phyloP scores from a whole-genome alignment of 2,797 vertebrate genomes.

The Spatula clypeata region DNA sequence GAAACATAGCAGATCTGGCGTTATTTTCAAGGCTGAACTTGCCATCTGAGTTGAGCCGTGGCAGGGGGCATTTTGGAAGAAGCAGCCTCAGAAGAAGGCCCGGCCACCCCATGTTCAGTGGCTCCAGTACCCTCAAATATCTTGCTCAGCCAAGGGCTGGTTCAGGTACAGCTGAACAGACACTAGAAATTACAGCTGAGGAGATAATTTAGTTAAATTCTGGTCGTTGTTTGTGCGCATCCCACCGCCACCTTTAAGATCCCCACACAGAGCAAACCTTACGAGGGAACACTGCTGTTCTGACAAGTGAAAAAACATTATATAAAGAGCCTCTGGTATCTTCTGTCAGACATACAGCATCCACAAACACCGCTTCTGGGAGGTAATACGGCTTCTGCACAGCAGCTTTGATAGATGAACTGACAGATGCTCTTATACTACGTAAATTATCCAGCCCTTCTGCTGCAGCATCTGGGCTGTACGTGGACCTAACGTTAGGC shows the following conservation, averaged over 20 bases:
- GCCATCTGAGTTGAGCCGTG: neutral
- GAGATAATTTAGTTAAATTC: neutral
- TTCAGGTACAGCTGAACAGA: neutral
- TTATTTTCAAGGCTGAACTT: neutral
- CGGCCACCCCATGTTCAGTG: neutral
- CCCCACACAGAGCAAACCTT: neutral
- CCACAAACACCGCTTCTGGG: neutral
- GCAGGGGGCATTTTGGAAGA: no score
- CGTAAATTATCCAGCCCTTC: neutral
- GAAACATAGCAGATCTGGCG: neutral
- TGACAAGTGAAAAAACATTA: neutral
- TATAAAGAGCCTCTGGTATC: neutral
- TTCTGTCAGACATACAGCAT: neutral
- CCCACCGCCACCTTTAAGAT: neutral
- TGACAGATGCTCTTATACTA: accelerated
- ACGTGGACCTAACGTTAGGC: neutral
- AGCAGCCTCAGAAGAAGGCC: no score
- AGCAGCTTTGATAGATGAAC: neutral
- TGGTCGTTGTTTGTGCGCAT: neutral
- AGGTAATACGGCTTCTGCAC: neutral
- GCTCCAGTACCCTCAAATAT: neutral
- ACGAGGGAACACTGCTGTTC: neutral
- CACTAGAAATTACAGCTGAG: neutral
- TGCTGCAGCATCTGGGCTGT: neutral
- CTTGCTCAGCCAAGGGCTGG: neutral